Evolutionary conservation across 2,113 vertebrate species (phyloP).

Genomic region (Ovis canadensis): DNA sequence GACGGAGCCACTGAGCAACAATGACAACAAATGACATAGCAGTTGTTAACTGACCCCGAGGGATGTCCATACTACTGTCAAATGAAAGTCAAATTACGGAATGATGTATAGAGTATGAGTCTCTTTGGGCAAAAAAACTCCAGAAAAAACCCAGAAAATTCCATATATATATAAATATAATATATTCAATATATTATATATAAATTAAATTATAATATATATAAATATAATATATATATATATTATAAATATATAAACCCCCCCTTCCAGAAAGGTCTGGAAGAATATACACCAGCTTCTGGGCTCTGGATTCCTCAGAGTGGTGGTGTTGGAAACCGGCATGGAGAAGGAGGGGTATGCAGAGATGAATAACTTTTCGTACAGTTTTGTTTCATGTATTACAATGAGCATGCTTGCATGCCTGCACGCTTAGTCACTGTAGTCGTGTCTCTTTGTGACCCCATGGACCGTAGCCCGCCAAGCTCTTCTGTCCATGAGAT

Average conservation of each 20-base stretch:
- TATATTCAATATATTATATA: no score
- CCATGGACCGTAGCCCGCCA: fast-evolving
- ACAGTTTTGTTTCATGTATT: not conserved
- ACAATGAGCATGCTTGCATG: not conserved
- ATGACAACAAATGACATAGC: not conserved
- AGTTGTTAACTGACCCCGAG: not conserved
- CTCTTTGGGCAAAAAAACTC: not conserved
- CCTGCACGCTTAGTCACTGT: fast-evolving
- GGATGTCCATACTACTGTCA: not conserved
- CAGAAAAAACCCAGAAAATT: not conserved
- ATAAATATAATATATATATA: no score
- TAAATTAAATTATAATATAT: no score
- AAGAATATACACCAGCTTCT: not conserved
- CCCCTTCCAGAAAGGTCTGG: not conserved
- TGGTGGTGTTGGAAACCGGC: not conserved
- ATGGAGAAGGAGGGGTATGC: not conserved
- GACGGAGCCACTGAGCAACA: not conserved
- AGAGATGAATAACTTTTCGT: not conserved
- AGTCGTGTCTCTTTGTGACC: not conserved
- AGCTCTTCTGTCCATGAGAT: not conserved
- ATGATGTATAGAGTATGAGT: not conserved
- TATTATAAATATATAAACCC: not conserved
- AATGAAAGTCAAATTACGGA: not conserved
- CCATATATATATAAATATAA: no score
- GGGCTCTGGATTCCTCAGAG: not conserved